Evolutionary conservation across 2,113 vertebrate species (phyloP).

Genomic region (Daphoenositta chrysoptera): DNA sequence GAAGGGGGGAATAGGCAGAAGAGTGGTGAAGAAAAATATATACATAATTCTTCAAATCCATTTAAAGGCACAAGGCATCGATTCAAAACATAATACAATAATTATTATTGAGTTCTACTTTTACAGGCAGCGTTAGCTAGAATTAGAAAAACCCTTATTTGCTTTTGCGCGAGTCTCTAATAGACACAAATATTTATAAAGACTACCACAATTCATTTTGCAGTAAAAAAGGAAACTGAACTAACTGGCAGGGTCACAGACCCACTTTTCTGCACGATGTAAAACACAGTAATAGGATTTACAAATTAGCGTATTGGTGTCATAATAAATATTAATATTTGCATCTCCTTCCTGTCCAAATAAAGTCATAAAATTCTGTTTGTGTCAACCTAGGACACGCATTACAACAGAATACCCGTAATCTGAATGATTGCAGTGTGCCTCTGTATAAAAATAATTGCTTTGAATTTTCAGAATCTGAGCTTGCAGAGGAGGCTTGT

Average conservation of each 20-base stretch:
- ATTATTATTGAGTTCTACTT: constrained; percentile 65
- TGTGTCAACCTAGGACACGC: constrained; percentile 67
- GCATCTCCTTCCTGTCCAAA: constrained; percentile 72
- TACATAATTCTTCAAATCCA: constrained; percentile 70
- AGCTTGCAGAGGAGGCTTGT: constrained; percentile 83
- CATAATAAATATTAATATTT: constrained; percentile 76
- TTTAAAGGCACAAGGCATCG: constrained; percentile 56
- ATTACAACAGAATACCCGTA: constrained; percentile 72
- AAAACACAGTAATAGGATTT: constrained; percentile 57
- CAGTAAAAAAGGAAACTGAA: constrained; percentile 44
- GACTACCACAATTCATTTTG: constrained; percentile 46
- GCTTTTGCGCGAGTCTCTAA: constrained; percentile 30
- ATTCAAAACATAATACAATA: constrained; percentile 58
- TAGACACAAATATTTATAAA: constrained; percentile 72
- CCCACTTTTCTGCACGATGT: constrained; percentile 40
- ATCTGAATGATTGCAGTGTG: constrained; percentile 76
- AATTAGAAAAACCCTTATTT: constrained; percentile 66
- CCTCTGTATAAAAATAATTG: constrained; percentile 83
- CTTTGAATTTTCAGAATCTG: constrained; percentile 81
- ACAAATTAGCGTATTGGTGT: constrained; percentile 70
- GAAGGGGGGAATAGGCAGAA: constrained; percentile 57
- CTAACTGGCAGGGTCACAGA: constrained; percentile 59
- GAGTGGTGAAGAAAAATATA: constrained; percentile 68
- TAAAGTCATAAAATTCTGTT: constrained; percentile 73
- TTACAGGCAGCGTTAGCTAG: constrained; percentile 31